These are phyloP conservation scores for Epistrophe grossulariae DNA, from an alignment of 2,888 invertebrate species.

Conservation along the genomic window DNA sequence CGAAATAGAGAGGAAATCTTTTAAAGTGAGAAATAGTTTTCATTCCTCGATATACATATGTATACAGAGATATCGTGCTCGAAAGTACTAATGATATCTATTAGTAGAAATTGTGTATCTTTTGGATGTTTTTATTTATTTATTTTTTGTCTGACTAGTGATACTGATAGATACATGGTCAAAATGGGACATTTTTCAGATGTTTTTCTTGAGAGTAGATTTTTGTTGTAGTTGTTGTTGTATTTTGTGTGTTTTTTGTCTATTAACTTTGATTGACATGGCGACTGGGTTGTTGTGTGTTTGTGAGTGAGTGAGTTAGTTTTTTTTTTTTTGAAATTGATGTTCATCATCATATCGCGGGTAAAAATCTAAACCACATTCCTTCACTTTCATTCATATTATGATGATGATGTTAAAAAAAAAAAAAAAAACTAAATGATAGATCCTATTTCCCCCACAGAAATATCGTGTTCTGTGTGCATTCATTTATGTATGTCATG, in stretches of 20 bases:
- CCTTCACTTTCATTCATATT: constrained; percentile 33
- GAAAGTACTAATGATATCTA: constrained; percentile 55
- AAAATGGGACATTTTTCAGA: constrained; percentile 62
- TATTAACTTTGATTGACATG: constrained; percentile 69
- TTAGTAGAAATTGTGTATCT: constrained; percentile 39
- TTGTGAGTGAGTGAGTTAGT: not conserved
- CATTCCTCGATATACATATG: constrained; percentile 21
- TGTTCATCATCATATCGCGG: constrained; percentile 44
- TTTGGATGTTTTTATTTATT: constrained; percentile 20
- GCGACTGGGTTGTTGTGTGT: constrained; percentile 24
- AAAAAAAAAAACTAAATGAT: not conserved
- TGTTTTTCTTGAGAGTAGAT: constrained; percentile 15
- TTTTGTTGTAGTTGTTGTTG: not conserved
- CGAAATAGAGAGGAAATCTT: not conserved
- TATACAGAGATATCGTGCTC: not conserved
- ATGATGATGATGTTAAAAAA: not conserved
- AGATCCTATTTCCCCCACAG: constrained; percentile 23
- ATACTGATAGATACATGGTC: constrained; percentile 57
- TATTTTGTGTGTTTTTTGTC: constrained; percentile 35
- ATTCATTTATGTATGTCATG: constrained; percentile 32
- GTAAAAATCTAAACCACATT: constrained; percentile 50
- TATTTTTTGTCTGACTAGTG: constrained; percentile 17
- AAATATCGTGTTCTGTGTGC: constrained; percentile 10
- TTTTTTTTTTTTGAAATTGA: constrained; percentile 26
- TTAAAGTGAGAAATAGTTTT: constrained; percentile 39